phyloP scores from a whole-genome alignment of 2,113 vertebrate genomes.

The Sinocyclocheilus anophthalmus region DNA sequence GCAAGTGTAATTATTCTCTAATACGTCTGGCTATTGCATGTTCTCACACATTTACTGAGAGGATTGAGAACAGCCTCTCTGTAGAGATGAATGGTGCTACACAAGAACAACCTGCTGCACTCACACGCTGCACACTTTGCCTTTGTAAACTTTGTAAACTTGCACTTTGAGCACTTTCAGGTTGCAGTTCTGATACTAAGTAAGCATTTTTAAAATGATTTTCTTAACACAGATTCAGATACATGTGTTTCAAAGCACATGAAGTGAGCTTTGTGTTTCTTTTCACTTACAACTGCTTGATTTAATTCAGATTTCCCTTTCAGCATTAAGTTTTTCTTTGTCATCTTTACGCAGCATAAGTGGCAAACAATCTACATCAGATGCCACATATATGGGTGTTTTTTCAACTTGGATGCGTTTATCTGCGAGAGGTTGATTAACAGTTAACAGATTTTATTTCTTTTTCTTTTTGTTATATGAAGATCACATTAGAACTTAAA shows the following conservation, averaged over 20 bases:
- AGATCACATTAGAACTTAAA: not conserved
- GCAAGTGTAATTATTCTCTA: constrained; percentile 94
- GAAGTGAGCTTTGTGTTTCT: not conserved
- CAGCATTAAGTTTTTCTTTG: not conserved
- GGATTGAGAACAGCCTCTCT: constrained; percentile 14
- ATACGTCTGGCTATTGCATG: constrained; percentile 84
- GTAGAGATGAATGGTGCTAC: constrained; percentile 32
- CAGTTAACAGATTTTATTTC: not conserved
- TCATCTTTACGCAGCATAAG: too few relatives aligned
- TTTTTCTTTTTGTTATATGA: not conserved
- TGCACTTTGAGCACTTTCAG: not conserved
- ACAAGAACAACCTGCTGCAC: constrained; percentile 11
- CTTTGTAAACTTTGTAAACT: constrained; percentile 25
- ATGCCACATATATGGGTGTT: not conserved
- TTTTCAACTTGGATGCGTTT: not conserved
- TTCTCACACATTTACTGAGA: constrained; percentile 86
- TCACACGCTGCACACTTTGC: not conserved
- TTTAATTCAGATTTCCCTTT: not conserved
- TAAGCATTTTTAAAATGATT: not conserved
- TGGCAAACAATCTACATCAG: not conserved
- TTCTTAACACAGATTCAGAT: not conserved
- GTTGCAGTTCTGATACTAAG: not conserved
- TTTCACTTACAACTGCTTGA: not conserved
- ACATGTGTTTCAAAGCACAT: not conserved
- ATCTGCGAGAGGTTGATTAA: too few relatives aligned